Evolutionary conservation across 2,797 vertebrate species (phyloP).

Genomic region (Nasua narica): DNA sequence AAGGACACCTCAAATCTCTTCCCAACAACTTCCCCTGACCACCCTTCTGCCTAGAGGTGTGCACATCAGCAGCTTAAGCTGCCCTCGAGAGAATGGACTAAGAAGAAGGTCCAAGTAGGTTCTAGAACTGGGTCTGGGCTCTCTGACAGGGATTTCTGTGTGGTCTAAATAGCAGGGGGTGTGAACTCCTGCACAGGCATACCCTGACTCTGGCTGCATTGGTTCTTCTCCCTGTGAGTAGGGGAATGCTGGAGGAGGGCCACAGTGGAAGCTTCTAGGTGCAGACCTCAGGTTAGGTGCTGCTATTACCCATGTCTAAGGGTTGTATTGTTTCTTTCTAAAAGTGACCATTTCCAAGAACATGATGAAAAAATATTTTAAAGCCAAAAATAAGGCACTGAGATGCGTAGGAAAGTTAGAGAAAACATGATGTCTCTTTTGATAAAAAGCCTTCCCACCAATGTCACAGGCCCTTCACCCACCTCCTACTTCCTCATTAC

Average conservation of each 20-base stretch:
- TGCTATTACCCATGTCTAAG: background rate
- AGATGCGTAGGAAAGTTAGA: background rate
- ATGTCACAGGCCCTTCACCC: background rate
- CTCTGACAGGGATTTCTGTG: background rate
- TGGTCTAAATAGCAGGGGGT: background rate
- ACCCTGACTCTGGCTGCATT: fast-evolving
- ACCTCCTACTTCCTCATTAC: background rate
- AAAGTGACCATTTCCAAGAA: background rate
- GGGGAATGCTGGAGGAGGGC: background rate
- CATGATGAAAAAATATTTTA: background rate
- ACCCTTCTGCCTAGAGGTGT: background rate
- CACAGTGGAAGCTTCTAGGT: no score
- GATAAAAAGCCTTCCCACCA: background rate
- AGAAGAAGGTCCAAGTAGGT: background rate
- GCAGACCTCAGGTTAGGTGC: background rate
- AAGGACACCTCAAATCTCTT: background rate
- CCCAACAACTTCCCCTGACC: background rate
- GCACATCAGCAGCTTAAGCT: background rate
- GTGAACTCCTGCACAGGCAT: background rate
- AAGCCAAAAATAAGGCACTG: background rate
- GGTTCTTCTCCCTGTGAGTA: background rate
- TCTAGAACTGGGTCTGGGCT: background rate
- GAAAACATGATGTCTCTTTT: background rate
- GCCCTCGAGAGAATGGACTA: background rate
- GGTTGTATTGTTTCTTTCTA: background rate